phyloP scores from a whole-genome alignment of 2,113 vertebrate species.

The Antigone vipio region DNA sequence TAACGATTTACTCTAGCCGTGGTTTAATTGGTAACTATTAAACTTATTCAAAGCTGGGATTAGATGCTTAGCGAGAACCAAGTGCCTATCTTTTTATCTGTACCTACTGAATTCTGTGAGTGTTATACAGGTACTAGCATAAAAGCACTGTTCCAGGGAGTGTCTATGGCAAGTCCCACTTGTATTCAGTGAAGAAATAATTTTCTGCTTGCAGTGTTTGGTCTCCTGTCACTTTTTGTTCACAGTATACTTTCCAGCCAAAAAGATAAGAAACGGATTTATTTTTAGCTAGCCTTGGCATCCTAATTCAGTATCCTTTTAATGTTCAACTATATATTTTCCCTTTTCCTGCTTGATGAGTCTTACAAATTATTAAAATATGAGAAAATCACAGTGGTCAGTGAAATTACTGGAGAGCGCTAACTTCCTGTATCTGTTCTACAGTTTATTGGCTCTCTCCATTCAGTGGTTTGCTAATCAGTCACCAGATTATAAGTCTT shows the following conservation, averaged over 20 bases:
- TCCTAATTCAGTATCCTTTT: not conserved
- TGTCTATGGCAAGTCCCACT: not conserved
- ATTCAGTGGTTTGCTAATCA: not conserved
- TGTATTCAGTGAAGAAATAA: not conserved
- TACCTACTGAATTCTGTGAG: not conserved
- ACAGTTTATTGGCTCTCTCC: not conserved
- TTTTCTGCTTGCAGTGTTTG: not conserved
- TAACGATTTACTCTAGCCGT: not conserved
- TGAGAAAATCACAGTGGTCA: not conserved
- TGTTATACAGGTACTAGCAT: not conserved
- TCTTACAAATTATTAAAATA: not conserved
- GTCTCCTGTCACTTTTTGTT: not conserved
- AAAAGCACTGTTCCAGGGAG: not conserved
- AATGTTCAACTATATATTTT: not conserved
- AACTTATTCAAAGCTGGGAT: not conserved
- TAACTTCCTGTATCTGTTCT: not conserved
- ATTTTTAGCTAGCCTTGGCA: conserved; percentile 12
- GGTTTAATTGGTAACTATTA: not conserved
- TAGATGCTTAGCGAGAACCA: not conserved
- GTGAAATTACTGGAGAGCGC: not conserved
- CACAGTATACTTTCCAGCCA: not conserved
- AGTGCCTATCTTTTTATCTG: not conserved
- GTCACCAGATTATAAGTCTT: not conserved
- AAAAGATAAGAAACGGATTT: not conserved
- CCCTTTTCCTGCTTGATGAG: not conserved